Evolutionary conservation across 1,140 invertebrate genomes (phyloP).

Genomic region (Drosophila melanica): DNA sequence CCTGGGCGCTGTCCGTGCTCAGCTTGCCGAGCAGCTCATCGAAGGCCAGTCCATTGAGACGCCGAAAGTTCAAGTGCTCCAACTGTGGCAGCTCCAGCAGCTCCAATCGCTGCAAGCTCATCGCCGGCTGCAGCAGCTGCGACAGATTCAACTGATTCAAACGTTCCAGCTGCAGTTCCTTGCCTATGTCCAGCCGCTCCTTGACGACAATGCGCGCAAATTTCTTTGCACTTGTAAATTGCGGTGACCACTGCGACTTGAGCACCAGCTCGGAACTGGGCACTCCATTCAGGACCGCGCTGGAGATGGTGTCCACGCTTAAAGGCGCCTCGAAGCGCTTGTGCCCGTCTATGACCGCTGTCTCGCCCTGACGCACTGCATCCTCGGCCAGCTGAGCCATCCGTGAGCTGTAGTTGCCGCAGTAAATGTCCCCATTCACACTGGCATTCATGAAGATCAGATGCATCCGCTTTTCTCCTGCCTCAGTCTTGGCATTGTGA

Average conservation of each 20-base stretch:
- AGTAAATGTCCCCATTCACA: slow-evolving; percentile 55
- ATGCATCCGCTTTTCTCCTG: slow-evolving; percentile 19
- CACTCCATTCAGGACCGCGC: slow-evolving; percentile 42
- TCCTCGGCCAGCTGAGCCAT: slow-evolving; percentile 47
- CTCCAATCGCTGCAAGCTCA: slow-evolving; percentile 56
- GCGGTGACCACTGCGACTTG: slow-evolving; percentile 19
- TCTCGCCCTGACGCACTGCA: slow-evolving; percentile 62
- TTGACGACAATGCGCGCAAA: slow-evolving; percentile 44
- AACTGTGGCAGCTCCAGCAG: slow-evolving; percentile 34
- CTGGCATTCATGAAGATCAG: slow-evolving; percentile 67
- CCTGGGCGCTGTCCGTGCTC: slow-evolving; percentile 1
- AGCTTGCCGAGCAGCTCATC: slow-evolving; percentile 57
- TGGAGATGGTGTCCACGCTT: slow-evolving; percentile 27
- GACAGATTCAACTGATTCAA: slow-evolving; percentile 55
- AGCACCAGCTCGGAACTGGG: slow-evolving; percentile 43
- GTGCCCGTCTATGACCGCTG: slow-evolving; percentile 47
- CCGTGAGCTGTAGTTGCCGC: slow-evolving; percentile 49
- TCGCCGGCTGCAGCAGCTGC: slow-evolving; percentile 48
- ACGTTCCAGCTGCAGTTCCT: slow-evolving; percentile 20
- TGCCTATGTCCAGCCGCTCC: slow-evolving; percentile 17
- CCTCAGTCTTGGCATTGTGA: too few species aligned
- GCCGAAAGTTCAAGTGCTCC: slow-evolving; percentile 51
- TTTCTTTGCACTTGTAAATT: slow-evolving; percentile 39
- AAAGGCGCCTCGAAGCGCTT: slow-evolving; percentile 64
- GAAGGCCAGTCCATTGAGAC: slow-evolving; percentile 64